These are phyloP conservation scores for Arizona elegans DNA, from an alignment of 2,113 vertebrate species.

Conservation along the genomic window DNA sequence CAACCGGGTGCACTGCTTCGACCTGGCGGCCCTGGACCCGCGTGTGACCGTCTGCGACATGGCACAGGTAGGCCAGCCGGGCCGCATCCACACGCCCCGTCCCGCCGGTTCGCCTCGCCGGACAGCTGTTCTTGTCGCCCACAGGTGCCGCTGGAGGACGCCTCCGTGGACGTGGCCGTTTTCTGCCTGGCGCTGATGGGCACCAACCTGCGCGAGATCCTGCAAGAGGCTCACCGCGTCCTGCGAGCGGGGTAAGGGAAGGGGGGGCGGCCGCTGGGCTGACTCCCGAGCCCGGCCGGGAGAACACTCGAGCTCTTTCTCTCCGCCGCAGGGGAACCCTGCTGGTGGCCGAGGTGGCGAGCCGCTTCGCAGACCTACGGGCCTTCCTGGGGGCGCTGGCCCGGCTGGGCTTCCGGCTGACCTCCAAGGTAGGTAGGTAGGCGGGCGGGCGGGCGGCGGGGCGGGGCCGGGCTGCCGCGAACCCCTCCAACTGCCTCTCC, in stretches of 20 bases:
- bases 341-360: constrained; percentile 90
- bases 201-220: constrained; percentile 87
- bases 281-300: neutral
- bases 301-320: neutral
- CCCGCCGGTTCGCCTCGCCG: fast-evolving
- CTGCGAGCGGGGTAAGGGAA: constrained; percentile 76
- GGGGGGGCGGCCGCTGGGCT: neutral
- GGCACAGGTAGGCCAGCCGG: constrained; percentile 75
- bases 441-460: no score
- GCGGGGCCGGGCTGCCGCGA: neutral
- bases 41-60: constrained; percentile 89
- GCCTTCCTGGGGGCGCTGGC: constrained; percentile 74
- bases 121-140: neutral
- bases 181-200: constrained; percentile 97
- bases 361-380: constrained; percentile 80
- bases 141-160: constrained; percentile 81
- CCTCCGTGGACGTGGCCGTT: constrained; percentile 83
- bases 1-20: constrained; percentile 90
- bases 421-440: constrained; percentile 74
- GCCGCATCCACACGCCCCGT: fast-evolving
- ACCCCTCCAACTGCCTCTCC: constrained; percentile 14
- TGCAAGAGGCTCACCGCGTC: constrained; percentile 89
- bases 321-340: constrained; percentile 76
- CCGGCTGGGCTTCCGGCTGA: constrained; percentile 81
- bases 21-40: constrained; percentile 81